A percentile compares a stretch with the other conserved stretches of the same genome.
These are phyloP conservation scores for Rhyacophila evoluta DNA, from an alignment of 2,888 invertebrate species.

Conservation along the genomic window DNA sequence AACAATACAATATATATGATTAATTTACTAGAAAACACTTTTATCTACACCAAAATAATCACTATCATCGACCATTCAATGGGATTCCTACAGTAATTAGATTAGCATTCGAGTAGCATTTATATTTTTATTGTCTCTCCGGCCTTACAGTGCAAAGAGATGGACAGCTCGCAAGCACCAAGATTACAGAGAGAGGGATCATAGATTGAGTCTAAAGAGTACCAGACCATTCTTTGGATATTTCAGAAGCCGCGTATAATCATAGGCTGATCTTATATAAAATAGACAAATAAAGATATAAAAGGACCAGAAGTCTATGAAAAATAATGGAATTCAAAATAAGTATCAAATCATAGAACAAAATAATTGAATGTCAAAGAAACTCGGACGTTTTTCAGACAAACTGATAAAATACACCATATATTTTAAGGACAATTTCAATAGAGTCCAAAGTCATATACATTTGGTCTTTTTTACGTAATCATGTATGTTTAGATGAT, in stretches of 20 bases:
- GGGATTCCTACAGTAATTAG: slow-evolving; percentile 35
- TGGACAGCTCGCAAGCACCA: slow-evolving; percentile 50
- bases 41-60: not conserved
- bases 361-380: no score
- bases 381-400: no score
- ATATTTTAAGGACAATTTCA: no score
- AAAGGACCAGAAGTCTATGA: no score
- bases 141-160: slow-evolving; percentile 55
- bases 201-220: slow-evolving; percentile 53
- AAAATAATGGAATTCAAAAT: no score
- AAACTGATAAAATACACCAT: no score
- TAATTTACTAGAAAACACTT: not conserved
- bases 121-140: slow-evolving; percentile 51
- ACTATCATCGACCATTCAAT: slow-evolving; percentile 30
- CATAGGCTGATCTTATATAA: slow-evolving; percentile 60
- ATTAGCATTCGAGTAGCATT: not conserved
- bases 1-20: not conserved
- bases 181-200: slow-evolving; percentile 56
- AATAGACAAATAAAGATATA: no score
- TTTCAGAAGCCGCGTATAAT: slow-evolving; percentile 65
- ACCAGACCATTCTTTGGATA: slow-evolving; percentile 57
- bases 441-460: no score
- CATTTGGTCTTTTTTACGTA: no score
- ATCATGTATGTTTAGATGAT: slow-evolving; percentile 20
- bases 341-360: no score